Base-by-base conservation (phyloP, 1,140 invertebrate genomes). In the Diorhabda sublineata region DNA sequence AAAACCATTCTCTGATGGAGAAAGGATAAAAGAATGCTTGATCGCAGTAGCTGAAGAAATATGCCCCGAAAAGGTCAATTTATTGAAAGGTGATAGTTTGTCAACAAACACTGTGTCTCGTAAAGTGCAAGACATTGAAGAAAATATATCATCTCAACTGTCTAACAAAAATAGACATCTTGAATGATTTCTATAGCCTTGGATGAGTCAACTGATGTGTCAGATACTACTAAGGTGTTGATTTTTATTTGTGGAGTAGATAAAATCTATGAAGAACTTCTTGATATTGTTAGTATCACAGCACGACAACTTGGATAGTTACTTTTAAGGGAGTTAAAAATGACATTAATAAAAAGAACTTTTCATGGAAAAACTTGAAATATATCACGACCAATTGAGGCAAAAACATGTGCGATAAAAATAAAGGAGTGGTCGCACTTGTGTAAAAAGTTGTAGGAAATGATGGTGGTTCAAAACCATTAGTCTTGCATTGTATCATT, bases 211-310 rank as follows among this genome's bases (percentile, higher is more conserved):
- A 79, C 72, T 56, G 78, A 81, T 72, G 68, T 79, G 67, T 73
- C 69, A 69, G 76, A 79, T 72, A 71, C 72, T 61, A 67, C 72
- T 72, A 67, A 75, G 45, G 63, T 70, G 58, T 56, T 69, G 41
- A 71, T 79, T 67, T 81, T 78, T 69, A 71, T 78, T 66, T 69
- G 74, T 57, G 78, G 75, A 41, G 72, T 78, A 63, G 66, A 79
- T 73, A 66, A 79, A 65, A 66, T 74, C 66, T 74, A 61, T 72
- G 77, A 81, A 75, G 77, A 78, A 75, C 57, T 81, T 56, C n/a
- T 56, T 56, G n/a, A 56, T 56, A 56, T 56, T 56, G 52, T 7
- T 56, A 56, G n/a, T 26, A 26, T 26, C 26, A 26, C 26, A 1
- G 26, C 26, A 26, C 26, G 52, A n/a, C 6, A 56, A n/a, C n/a